Conservation (phyloP, 2,113 vertebrate genomes). For the Chiloscyllium plagiosum region DNA sequence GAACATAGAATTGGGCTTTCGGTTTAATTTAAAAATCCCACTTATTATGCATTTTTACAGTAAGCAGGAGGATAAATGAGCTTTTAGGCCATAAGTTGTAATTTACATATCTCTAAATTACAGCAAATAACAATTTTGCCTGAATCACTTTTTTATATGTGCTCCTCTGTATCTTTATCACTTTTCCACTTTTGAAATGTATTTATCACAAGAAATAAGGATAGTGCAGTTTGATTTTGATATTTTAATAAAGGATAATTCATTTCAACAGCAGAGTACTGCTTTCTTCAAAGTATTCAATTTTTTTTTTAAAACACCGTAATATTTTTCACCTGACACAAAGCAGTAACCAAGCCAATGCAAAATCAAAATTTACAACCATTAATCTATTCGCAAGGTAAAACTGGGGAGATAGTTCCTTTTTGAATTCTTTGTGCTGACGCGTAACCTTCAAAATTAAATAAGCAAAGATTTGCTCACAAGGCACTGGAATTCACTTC, state of each 20-base stretch:
- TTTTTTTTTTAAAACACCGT: no score
- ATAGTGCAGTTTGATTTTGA: background rate
- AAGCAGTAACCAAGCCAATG: background rate
- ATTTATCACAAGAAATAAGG: background rate
- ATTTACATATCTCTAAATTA: background rate
- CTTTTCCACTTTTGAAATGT: background rate
- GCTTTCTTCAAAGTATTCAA: background rate
- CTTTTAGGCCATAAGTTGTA: background rate
- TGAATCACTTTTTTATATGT: background rate
- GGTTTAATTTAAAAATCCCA: background rate
- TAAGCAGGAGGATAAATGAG: background rate
- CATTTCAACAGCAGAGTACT: background rate
- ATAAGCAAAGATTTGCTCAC: constrained; percentile 49
- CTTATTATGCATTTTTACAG: background rate
- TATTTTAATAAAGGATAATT: background rate
- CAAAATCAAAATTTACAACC: background rate
- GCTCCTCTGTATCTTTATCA: background rate
- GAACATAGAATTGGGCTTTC: background rate
- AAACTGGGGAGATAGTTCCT: background rate
- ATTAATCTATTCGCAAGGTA: no score
- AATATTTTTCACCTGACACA: background rate
- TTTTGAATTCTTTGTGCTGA: background rate
- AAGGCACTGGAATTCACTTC: constrained; percentile 46
- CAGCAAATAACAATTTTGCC: background rate
- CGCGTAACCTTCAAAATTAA: constrained; percentile 47